Percentiles rank a stretch among this genome's conserved stretches.
Conservation (phyloP, 2,888 invertebrate species). For the Platycheirus rosarum region DNA sequence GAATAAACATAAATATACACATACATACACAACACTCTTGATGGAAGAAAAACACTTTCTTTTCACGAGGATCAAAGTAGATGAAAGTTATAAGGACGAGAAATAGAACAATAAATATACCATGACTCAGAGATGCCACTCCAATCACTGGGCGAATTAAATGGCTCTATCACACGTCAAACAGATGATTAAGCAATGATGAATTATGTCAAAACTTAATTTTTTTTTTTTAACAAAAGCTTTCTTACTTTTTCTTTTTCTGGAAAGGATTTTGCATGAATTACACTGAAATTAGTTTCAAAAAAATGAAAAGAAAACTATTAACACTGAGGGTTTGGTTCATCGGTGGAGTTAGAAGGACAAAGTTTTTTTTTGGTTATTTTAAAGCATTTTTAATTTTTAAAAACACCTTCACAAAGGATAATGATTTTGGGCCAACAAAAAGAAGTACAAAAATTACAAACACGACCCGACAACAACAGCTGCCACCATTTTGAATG, state of each 20-base stretch:
- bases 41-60: conserved; percentile 34
- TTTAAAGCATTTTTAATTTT: conserved; percentile 9
- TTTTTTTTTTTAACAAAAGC: conserved; percentile 25
- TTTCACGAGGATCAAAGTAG: conserved; percentile 12
- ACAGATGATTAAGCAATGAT: conserved; percentile 51
- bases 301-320: conserved; percentile 13
- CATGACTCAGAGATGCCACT: conserved; percentile 40
- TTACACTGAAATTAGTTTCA: conserved; percentile 12
- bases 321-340: conserved; percentile 11
- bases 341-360: conserved; percentile 6
- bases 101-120: conserved; percentile 30
- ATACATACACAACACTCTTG: conserved; percentile 29
- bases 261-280: conserved; percentile 18
- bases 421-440: neutral
- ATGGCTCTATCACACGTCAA: conserved; percentile 34
- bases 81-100: conserved; percentile 18
- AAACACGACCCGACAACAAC: conserved; percentile 55
- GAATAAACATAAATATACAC: conserved; percentile 44
- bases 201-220: conserved; percentile 25
- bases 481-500: conserved; percentile 70
- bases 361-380: conserved; percentile 1
- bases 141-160: conserved; percentile 17
- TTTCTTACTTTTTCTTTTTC: conserved; percentile 33
- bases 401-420: neutral
- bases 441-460: conserved; percentile 32